Conservation (phyloP, 2,797 vertebrate genomes). For the Xiphorhynchus erythropygius region DNA sequence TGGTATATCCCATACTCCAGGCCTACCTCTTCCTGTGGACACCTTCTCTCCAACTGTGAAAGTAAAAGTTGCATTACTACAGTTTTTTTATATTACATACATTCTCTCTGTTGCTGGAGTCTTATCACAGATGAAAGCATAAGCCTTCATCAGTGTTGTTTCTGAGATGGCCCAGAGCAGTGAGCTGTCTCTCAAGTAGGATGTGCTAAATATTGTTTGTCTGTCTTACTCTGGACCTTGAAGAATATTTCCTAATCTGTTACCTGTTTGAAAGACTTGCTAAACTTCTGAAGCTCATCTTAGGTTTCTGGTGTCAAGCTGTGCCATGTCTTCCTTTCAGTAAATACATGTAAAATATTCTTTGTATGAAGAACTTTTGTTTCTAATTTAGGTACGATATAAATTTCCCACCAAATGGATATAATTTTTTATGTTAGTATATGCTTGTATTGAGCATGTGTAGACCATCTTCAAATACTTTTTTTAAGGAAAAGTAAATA, state of each 20-base stretch:
- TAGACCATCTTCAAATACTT: neutral
- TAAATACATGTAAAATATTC: neutral
- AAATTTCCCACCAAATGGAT: neutral
- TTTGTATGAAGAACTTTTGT: neutral
- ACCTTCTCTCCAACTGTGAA: neutral
- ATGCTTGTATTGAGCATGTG: neutral
- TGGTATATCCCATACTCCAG: neutral
- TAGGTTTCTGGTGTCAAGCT: neutral
- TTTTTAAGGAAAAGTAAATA: neutral
- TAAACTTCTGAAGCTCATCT: neutral
- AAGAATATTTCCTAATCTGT: neutral
- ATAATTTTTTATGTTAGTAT: neutral
- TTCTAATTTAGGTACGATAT: neutral
- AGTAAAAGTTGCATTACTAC: neutral
- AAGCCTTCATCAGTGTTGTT: neutral
- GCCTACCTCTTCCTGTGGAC: neutral
- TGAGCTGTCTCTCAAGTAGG: neutral
- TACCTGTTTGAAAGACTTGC: neutral
- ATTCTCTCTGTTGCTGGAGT: neutral
- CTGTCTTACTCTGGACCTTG: neutral
- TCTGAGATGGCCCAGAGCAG: neutral
- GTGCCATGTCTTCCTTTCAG: neutral
- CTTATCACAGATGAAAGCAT: neutral
- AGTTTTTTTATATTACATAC: neutral
- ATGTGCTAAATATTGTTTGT: neutral